Conservation (phyloP, 2,888 invertebrate species). For the Smittia aterrima region DNA sequence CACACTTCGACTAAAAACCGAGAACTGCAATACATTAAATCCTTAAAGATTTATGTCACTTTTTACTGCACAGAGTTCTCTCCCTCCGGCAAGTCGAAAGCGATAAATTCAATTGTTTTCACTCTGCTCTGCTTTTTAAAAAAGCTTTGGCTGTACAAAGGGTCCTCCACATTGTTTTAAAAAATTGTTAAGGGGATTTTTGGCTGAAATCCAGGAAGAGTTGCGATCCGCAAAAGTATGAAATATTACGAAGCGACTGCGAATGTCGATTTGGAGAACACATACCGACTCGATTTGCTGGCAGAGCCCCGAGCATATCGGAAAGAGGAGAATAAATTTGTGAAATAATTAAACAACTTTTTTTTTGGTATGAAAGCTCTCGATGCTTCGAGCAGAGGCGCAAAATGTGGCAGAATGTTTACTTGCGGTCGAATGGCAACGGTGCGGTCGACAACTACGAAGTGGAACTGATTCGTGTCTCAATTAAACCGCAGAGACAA, state of each 20-base stretch:
- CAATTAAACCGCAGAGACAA: constrained; percentile 4
- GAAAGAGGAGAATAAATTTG: background rate
- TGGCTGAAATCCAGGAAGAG: constrained; percentile 24
- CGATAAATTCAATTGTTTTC: constrained; percentile 4
- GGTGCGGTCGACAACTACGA: background rate
- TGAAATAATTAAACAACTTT: background rate
- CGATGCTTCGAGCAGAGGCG: background rate
- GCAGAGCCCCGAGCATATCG: too few species aligned
- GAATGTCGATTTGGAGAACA: background rate
- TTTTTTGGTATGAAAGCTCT: too few species aligned
- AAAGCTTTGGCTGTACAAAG: too few species aligned
- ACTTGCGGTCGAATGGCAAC: background rate
- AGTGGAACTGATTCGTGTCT: background rate
- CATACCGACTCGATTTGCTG: too few species aligned
- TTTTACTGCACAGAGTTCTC: background rate
- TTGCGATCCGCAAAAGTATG: constrained; percentile 6
- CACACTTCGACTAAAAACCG: background rate
- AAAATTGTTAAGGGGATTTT: background rate
- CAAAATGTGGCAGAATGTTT: background rate
- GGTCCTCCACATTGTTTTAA: background rate
- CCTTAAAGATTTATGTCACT: constrained; percentile 30
- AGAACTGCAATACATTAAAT: background rate
- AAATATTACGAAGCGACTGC: background rate
- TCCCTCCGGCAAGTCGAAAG: constrained; percentile 3
- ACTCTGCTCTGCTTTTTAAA: too few species aligned